Evolutionary conservation across 2,797 vertebrate species (phyloP).

Genomic region (Phrynocephalus vlangalii): DNA sequence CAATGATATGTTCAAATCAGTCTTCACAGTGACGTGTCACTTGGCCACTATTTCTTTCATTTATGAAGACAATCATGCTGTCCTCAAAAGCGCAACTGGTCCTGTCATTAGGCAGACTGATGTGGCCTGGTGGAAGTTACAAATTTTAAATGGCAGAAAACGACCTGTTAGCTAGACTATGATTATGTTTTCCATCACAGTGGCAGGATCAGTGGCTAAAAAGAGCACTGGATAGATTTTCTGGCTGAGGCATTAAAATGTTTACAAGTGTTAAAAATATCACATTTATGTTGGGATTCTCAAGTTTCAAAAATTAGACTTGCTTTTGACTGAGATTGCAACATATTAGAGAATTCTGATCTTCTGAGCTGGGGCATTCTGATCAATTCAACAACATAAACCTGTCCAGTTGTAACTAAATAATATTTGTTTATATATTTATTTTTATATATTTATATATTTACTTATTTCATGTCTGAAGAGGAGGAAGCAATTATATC

Average conservation of each 20-base stretch:
- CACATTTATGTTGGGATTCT: background rate
- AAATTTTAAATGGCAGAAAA: constrained; percentile 14
- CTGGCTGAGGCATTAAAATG: background rate
- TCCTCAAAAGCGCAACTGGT: background rate
- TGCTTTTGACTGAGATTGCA: background rate
- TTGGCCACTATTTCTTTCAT: background rate
- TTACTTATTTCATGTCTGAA: too few relatives aligned
- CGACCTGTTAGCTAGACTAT: constrained; percentile 9
- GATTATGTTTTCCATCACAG: background rate
- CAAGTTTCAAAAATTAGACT: background rate
- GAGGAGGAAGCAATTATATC: too few relatives aligned
- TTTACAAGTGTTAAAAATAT: background rate
- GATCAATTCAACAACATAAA: background rate
- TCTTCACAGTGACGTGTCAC: background rate
- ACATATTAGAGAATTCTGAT: background rate
- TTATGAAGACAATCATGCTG: background rate
- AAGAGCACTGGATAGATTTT: background rate
- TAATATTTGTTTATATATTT: too few relatives aligned
- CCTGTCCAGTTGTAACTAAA: too few relatives aligned
- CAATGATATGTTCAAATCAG: background rate
- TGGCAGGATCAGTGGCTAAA: background rate
- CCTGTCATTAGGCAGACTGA: background rate
- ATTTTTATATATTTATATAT: too few relatives aligned
- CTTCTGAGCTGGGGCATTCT: background rate
- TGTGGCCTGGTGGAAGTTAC: background rate